Percentiles rank a stretch among this genome's conserved stretches.
Evolutionary conservation across 2,888 invertebrate species (phyloP).

Genomic region (Brenthis daphne): DNA sequence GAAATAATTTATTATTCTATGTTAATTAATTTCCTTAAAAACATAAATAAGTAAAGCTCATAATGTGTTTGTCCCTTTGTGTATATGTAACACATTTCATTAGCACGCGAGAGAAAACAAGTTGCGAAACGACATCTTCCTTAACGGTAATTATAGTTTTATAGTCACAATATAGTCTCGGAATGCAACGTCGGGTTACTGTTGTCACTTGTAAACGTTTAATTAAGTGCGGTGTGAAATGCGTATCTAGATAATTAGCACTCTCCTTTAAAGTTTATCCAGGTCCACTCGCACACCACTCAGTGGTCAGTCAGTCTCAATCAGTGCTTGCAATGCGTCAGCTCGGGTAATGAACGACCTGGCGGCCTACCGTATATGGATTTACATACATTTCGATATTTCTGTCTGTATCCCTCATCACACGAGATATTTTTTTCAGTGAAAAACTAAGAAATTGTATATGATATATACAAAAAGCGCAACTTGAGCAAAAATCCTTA

Average conservation of each 20-base stretch:
- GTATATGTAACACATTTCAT: background rate
- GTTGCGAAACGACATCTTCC: constrained; percentile 7
- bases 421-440: too few relatives aligned
- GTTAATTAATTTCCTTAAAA: too few relatives aligned
- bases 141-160: constrained; percentile 15
- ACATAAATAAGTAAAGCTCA: too few relatives aligned
- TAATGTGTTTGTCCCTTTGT: background rate
- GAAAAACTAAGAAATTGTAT: too few relatives aligned
- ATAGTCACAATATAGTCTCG: constrained; percentile 9
- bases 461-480: too few relatives aligned
- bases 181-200: background rate
- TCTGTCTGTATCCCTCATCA: too few relatives aligned
- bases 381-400: too few relatives aligned
- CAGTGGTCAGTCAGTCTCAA: constrained; percentile 9
- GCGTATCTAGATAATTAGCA: constrained; percentile 31
- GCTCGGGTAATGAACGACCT: too few relatives aligned
- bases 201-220: constrained; percentile 35
- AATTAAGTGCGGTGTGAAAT: constrained; percentile 36
- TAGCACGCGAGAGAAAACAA: background rate
- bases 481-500: too few relatives aligned
- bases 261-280: constrained; percentile 12
- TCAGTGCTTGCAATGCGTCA: constrained; percentile 6
- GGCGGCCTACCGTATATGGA: too few relatives aligned
- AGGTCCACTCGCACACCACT: background rate
- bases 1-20: too few relatives aligned